Conservation (phyloP, 2,113 vertebrate species). For the Athene cunicularia region DNA sequence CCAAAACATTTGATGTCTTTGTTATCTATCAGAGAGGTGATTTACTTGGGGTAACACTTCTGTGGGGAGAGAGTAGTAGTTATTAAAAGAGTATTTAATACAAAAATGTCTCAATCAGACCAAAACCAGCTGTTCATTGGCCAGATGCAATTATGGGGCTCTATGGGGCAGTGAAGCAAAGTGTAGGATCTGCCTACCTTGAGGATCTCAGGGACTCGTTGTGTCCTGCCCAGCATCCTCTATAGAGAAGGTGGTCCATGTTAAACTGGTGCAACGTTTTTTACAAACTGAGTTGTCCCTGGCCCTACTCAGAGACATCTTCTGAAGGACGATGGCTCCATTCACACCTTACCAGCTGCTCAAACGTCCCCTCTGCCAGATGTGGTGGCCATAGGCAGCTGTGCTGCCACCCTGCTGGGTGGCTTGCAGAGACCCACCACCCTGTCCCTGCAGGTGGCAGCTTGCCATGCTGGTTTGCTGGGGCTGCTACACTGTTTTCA, state of each 20-base stretch:
- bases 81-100: not conserved
- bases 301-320: not conserved
- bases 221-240: not conserved
- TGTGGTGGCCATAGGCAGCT: not conserved
- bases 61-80: not conserved
- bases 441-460: not conserved
- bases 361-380: not conserved
- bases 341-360: not conserved
- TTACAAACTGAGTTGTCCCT: not conserved
- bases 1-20: not conserved
- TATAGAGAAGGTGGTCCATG: not conserved
- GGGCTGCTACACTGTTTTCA: not conserved
- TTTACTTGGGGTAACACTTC: not conserved
- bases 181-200: not conserved
- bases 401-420: fast-evolving
- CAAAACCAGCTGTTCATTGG: not conserved
- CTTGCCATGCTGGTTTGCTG: fast-evolving
- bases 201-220: not conserved
- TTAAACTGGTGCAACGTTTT: not conserved
- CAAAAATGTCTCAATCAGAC: not conserved
- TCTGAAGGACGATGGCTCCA: not conserved
- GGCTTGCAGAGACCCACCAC: not conserved
- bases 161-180: fast-evolving
- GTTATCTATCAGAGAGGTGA: not conserved
- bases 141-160: not conserved